Evolutionary conservation across 2,113 vertebrate genomes (phyloP).

Genomic region (Cavia porcellus): DNA sequence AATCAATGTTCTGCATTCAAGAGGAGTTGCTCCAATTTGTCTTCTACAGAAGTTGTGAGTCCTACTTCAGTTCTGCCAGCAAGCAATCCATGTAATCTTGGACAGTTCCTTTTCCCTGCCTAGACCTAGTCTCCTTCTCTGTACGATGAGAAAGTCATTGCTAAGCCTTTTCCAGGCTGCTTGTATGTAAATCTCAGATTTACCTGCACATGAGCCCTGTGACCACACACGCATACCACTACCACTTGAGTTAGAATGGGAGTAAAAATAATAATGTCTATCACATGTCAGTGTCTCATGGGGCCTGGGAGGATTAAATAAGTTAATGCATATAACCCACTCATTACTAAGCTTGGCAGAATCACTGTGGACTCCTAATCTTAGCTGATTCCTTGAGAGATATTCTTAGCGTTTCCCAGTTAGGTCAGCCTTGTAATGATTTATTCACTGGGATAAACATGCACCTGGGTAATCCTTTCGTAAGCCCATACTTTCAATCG

Average conservation of each 20-base stretch:
- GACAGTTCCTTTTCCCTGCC: neutral
- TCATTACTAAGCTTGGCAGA: neutral
- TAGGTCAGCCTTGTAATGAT: neutral
- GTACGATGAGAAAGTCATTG: neutral
- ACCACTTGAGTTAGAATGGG: neutral
- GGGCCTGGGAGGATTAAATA: neutral
- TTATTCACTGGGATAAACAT: conserved; percentile 14
- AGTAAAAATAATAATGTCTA: neutral
- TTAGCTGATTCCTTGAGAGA: neutral
- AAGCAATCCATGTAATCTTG: neutral
- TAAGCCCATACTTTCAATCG: neutral
- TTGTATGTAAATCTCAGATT: neutral
- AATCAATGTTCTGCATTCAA: too few relatives aligned
- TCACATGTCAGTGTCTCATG: neutral
- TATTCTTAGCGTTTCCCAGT: neutral
- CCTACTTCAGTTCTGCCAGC: neutral
- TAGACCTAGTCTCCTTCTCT: neutral
- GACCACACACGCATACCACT: neutral
- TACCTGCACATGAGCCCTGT: neutral
- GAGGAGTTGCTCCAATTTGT: too few relatives aligned
- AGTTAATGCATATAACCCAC: neutral
- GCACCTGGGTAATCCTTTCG: neutral
- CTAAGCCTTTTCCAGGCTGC: neutral
- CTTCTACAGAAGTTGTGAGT: neutral
- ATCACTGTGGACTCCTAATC: neutral